phyloP scores from a whole-genome alignment of 2,888 invertebrate genomes.

The Yponomeuta sedellus region DNA sequence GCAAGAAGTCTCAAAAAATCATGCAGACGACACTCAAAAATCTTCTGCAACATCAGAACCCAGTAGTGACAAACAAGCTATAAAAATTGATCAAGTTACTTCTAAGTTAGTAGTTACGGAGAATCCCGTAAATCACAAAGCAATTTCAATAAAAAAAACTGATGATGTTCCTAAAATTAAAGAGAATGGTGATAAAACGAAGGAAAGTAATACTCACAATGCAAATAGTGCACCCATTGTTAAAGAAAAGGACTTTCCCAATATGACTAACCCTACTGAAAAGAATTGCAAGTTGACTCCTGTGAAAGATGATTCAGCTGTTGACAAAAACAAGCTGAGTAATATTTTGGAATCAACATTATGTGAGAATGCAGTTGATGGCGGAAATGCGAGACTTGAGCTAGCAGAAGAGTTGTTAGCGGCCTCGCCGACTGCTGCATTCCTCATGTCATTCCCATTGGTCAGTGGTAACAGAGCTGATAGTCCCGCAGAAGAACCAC shows the following conservation, averaged over 20 bases:
- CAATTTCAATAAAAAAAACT: not conserved
- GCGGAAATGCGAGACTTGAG: constrained; percentile 76
- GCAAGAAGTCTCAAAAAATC: constrained; percentile 18
- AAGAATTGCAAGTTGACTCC: not conserved
- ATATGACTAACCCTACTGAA: no score
- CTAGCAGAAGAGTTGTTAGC: constrained; percentile 68
- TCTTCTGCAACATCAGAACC: not conserved
- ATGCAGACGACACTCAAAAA: not conserved
- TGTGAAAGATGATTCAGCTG: constrained; percentile 3
- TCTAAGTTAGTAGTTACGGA: not conserved
- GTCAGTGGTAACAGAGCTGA: constrained; percentile 78
- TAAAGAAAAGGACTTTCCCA: constrained; percentile 6
- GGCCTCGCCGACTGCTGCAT: constrained; percentile 85
- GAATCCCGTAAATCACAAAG: not conserved
- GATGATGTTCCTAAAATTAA: constrained; percentile 26
- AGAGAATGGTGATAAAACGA: constrained; percentile 40
- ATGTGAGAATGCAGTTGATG: constrained; percentile 62
- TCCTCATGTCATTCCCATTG: constrained; percentile 84
- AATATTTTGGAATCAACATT: constrained; percentile 57
- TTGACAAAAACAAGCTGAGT: constrained; percentile 32
- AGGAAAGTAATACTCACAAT: constrained; percentile 32
- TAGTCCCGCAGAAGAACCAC: constrained; percentile 59
- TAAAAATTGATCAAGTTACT: not conserved
- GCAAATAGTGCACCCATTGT: not conserved
- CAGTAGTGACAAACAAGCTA: not conserved